Base-by-base conservation (phyloP, 2,888 invertebrate species). In the Pecten maximus region DNA sequence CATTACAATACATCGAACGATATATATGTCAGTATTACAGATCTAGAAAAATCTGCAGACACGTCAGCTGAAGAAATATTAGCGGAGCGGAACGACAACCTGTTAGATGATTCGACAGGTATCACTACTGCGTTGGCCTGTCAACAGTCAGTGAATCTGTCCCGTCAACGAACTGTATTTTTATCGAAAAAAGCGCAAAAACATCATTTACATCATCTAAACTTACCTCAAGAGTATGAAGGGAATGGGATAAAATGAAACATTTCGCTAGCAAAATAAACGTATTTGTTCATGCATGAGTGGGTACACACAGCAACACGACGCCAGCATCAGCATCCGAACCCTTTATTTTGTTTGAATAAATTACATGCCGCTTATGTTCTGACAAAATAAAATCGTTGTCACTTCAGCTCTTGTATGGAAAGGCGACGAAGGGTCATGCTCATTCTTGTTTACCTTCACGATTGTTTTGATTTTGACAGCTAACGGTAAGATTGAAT, bases 391-490 rank as follows among this genome's bases (percentile, higher is more conserved):
- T 23, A 35, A 74, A 74, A 28, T 74, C 74, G 74, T 35, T 28
- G 35, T 74, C 74, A 23, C 74, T 8, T 35, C 28, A 74, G 23
- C 74, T 28, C 28, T 74, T 74, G 74, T 23, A 74, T 35, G 8
- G 28, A 74, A 54, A 54, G 8, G 35, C 10, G 16, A 28, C 60
- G 16, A 35, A 28, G 15, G 10, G 35, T 74, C 74, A 35, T 74
- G 74, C 74, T 74, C 74, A 74, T 74, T 74, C 74, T 74, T 74
- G 74, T 74, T 74, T 74, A 74, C 74, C 6, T 74, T 74, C 28
- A 74, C 74, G 74, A 74, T 74, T 74, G 44, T 44, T 44, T 44
- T 44, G 44, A 44, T n/a, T 54, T 4, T 48, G 15, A 48, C 48
- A 48, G 48, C 23, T 6, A n/a, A n/a, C 74, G 74, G 74, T 35